Evolutionary conservation across 1,140 invertebrate genomes (phyloP).

Genomic region (Achatina immaculata): DNA sequence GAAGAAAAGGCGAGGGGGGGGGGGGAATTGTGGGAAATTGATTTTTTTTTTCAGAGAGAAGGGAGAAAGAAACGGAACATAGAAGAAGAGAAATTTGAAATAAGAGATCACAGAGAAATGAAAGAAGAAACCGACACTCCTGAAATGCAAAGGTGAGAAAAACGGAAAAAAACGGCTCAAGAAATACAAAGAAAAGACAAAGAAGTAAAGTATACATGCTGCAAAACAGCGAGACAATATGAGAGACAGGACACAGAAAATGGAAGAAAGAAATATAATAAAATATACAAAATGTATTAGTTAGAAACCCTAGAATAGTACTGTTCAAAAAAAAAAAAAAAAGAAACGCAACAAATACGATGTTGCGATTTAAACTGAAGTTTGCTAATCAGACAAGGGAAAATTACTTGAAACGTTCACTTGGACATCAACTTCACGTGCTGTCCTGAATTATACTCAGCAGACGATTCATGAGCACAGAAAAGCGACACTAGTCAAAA

Average conservation of each 20-base stretch:
- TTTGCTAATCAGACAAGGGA: too few species aligned
- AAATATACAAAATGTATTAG: neutral
- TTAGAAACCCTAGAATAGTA: too few species aligned
- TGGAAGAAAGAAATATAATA: neutral
- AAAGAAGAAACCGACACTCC: neutral
- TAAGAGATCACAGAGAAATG: neutral
- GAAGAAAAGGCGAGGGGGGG: neutral
- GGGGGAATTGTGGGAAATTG: neutral
- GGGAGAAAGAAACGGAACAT: neutral
- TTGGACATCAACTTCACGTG: too few species aligned
- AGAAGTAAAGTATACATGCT: neutral
- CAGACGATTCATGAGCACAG: too few species aligned
- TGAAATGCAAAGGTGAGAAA: neutral
- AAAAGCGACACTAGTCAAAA: too few species aligned
- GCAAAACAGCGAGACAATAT: neutral
- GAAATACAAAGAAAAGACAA: neutral
- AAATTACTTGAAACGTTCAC: too few species aligned
- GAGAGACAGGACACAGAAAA: neutral
- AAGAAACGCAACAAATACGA: too few species aligned
- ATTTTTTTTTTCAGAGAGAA: too few species aligned
- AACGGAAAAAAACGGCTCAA: neutral
- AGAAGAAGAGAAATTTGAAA: neutral
- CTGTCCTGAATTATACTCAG: too few species aligned
- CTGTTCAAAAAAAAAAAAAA: too few species aligned
- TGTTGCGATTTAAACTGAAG: too few species aligned